Base-by-base conservation (phyloP, 2,888 invertebrate genomes). In the Pristionchus entomophagus region DNA sequence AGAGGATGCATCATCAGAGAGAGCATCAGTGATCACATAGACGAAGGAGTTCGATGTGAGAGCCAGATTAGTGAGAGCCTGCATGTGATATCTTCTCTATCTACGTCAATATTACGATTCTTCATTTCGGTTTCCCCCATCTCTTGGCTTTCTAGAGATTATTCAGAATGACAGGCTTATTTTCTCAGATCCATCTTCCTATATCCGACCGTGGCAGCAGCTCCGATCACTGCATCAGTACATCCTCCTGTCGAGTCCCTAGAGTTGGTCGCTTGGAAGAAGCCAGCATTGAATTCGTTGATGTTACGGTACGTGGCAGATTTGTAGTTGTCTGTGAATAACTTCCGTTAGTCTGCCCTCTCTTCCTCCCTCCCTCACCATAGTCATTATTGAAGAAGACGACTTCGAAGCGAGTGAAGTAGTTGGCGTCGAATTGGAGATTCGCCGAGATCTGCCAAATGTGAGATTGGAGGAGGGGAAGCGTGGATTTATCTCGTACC, bases 221-320 rank as follows among this genome's bases (percentile, higher is more conserved):
- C 83, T n/a, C 88, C 88, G 85, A 91, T 88, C 2, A 88, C 88
- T 41, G 85, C 49, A 53, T 91, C 91, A 35, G 87, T 87, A 65
- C 91, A 91, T 14, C 86, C 87, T 59, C 89, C 89, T 51, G 87
- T 87, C 22, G 85, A 29, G 51, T 87, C 85, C 0, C 86, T 4
- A 12, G 77, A 5, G 41, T 38, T 77, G n/a, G 41, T 38, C 38
- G 77, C 77, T n/a, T 77, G 35, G 19, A 17, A 6, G 41, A 77
- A 45, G n/a, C 17, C 77, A 29, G 22, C 22, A 22, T 77, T n/a
- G 17, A 77, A 41, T 4, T 41, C 45, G n/a, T 5, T 3, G n/a
- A 38, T 38, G 6, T 6, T n/a, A 10, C 4, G 35, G 77, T 77
- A 77, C 12, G 22, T 10, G 4, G n/a, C n/a, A 41, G 38, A 38